Conservation (phyloP, 1,140 invertebrate genomes). For the Calosoma granatense region DNA sequence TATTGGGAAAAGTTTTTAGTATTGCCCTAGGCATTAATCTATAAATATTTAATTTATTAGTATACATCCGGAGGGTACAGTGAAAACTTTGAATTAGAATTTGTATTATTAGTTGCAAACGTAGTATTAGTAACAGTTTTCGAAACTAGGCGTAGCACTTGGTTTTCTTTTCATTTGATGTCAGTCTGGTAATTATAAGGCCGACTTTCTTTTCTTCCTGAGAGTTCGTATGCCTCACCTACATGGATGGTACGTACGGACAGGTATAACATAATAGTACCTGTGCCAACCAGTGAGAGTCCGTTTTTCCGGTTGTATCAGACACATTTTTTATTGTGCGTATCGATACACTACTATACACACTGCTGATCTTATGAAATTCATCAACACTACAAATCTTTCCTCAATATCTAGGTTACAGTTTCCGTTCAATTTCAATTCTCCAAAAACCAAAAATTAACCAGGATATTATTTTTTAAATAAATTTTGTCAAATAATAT, state of each 20-base stretch:
- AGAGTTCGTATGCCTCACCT: not conserved
- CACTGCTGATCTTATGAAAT: not conserved
- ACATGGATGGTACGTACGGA: not conserved
- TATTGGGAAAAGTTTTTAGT: too few species aligned
- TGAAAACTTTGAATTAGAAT: not conserved
- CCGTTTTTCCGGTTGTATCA: not conserved
- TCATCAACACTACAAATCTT: not conserved
- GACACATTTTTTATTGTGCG: not conserved
- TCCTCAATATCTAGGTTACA: not conserved
- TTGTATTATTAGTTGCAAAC: not conserved
- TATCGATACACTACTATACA: not conserved
- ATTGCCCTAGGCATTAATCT: not conserved
- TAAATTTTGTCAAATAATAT: not conserved
- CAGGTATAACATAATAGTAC: not conserved
- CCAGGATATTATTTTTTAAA: not conserved
- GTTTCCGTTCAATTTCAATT: not conserved
- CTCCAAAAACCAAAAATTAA: not conserved
- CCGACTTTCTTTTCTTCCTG: constrained; percentile 1
- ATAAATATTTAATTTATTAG: not conserved
- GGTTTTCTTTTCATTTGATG: constrained; percentile 6
- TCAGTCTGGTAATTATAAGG: not conserved
- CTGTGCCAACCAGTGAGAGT: not conserved
- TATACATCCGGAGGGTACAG: too few species aligned
- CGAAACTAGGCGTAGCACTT: not conserved
- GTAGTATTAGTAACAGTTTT: not conserved